Evolutionary conservation across 2,888 invertebrate species (phyloP), one percentile per base, ranked within the genome.

Genomic region (Phortica okadai): DNA sequence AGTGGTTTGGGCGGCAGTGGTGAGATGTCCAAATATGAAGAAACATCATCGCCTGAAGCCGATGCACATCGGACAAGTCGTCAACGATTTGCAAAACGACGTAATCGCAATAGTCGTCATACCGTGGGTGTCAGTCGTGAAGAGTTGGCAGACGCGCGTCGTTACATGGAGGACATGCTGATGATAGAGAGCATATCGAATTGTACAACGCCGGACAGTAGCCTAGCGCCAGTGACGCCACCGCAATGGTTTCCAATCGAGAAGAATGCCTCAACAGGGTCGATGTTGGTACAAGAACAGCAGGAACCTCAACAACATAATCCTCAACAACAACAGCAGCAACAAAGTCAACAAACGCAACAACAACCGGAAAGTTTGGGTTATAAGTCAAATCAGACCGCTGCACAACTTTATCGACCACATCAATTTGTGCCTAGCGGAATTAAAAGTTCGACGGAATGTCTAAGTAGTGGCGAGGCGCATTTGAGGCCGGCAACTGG

Each of bases 81-180:
- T 7, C 91, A 91, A 69, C 92, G 94, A 42, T 92, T 93, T 80
- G 91, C 90, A 2, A 93, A 94, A 78, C 91, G 93, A 10, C 93
- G 94, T 76, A 93, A 93, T 80, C 93, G 95, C 45, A 94, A 94
- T 79, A 93, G 93, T 69, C 92, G 97, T 0, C 96, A 97, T 90
- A 97, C 97, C 0, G 95, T 97, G 33, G 96, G 96, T 69, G 97
- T 97, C 21, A 96, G 95, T 58, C 93, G 94, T 66, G 96, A 96
- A 89, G 97, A 97, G 87, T 91, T 97, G 42, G 96, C 95, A 2
- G 94, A 95, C 84, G 97, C 97, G 0, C 93, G 97, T 67, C 94
- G 94, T 76, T 93, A 95, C 87, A 94, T 96, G 82, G 95, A 96
- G 90, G 94, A 94, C 84, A 93, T 93, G 89, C 90, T 93, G 6